Conservation (phyloP, 2,113 vertebrate genomes). For the Strix aluco region DNA sequence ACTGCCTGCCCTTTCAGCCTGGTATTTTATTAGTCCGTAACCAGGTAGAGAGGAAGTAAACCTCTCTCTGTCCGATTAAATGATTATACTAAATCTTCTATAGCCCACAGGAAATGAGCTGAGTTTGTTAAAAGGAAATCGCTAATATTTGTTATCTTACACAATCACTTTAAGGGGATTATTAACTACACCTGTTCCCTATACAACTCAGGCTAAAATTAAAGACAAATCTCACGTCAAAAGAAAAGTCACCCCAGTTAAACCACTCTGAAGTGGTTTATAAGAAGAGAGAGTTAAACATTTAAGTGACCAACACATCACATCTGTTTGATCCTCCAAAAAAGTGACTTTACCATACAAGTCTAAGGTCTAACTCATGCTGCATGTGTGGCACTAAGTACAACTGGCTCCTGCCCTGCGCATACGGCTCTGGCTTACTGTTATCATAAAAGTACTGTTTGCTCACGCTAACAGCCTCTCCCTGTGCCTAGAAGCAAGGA, state of each 20-base stretch:
- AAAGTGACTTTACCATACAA: neutral
- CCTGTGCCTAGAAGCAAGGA: neutral
- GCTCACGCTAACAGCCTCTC: neutral
- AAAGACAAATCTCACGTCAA: neutral
- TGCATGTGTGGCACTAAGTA: neutral
- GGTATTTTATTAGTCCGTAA: neutral
- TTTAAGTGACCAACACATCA: neutral
- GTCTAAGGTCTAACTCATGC: neutral
- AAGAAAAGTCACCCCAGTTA: neutral
- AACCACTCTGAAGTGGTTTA: neutral
- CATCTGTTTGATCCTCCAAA: neutral
- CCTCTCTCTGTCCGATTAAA: neutral
- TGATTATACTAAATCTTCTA: neutral
- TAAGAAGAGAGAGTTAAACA: neutral
- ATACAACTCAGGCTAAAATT: neutral
- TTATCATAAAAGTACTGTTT: neutral
- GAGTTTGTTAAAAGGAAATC: constrained; percentile 24
- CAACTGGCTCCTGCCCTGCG: neutral
- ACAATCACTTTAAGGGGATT: neutral
- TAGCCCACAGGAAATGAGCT: neutral
- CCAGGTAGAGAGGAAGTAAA: neutral
- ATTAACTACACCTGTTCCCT: neutral
- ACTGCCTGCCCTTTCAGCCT: neutral
- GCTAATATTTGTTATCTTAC: constrained; percentile 1
- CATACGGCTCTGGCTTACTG: neutral